Conservation (phyloP, 1,140 invertebrate species). For the Colletes gigas region DNA sequence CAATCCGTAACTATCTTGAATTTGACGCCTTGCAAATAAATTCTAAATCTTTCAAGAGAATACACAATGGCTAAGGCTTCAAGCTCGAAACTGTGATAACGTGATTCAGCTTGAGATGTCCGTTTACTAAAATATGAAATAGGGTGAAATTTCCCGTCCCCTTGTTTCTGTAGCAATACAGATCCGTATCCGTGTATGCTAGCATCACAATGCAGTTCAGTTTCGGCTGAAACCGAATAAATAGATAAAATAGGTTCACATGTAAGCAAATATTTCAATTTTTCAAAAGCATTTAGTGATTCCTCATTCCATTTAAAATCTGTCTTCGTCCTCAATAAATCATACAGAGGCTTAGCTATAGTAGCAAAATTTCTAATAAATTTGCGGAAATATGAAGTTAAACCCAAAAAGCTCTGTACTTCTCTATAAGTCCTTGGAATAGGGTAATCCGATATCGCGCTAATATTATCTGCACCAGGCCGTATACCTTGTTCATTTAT, state of each 20-base stretch:
- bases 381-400: too few species aligned
- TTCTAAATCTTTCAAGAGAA: slow-evolving; percentile 8
- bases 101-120: neutral
- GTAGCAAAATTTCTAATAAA: too few species aligned
- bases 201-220: slow-evolving; percentile 24
- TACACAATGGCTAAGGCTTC: slow-evolving; percentile 10
- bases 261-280: too few species aligned
- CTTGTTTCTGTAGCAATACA: slow-evolving; percentile 10
- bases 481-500: neutral
- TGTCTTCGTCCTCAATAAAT: too few species aligned
- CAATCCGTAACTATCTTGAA: slow-evolving; percentile 22
- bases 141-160: neutral
- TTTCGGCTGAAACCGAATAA: slow-evolving; percentile 4
- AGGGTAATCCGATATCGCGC: slow-evolving; percentile 6
- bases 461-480: neutral
- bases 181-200: neutral
- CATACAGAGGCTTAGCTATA: too few species aligned
- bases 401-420: too few species aligned
- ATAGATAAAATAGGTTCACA: neutral
- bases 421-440: neutral
- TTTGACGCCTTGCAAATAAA: slow-evolving; percentile 2
- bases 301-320: too few species aligned
- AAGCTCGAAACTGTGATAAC: slow-evolving; percentile 27
- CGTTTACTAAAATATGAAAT: slow-evolving; percentile 20
- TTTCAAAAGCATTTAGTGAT: too few species aligned